Conservation (phyloP, 2,888 invertebrate species). For the Drosophila multiciliata region DNA sequence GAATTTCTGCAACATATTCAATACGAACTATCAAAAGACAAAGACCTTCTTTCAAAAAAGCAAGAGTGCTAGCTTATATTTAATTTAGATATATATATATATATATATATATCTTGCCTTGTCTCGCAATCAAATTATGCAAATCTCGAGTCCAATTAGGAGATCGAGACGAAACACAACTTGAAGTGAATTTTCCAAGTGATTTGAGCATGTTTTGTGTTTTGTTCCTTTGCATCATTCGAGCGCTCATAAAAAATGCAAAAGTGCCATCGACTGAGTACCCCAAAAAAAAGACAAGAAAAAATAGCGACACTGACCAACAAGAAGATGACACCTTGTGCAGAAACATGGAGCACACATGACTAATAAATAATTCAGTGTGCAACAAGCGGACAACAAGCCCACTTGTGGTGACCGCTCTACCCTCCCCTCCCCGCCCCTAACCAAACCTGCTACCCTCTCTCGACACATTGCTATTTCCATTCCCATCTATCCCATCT, state of each 20-base stretch:
- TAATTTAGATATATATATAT: conserved; percentile 30
- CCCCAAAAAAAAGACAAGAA: conserved; percentile 4
- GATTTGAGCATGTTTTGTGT: conserved; percentile 52
- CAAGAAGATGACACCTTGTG: conserved; percentile 71
- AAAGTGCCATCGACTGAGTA: neutral
- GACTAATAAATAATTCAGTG: conserved; percentile 80
- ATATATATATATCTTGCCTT: neutral
- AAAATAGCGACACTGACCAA: conserved; percentile 46
- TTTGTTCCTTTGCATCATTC: conserved; percentile 44
- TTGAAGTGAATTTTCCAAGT: conserved; percentile 58
- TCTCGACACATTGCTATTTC: neutral
- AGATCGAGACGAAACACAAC: conserved; percentile 15
- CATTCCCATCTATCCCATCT: conserved; percentile 7
- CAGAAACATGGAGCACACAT: conserved; percentile 63
- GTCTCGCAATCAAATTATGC: conserved; percentile 58
- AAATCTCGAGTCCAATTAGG: conserved; percentile 55
- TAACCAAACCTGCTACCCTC: neutral
- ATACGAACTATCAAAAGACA: conserved; percentile 39
- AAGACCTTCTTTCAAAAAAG: conserved; percentile 25
- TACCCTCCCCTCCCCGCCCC: neutral
- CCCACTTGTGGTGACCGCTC: conserved; percentile 51
- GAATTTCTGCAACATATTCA: conserved; percentile 52
- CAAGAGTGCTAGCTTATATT: conserved; percentile 48
- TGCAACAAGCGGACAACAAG: conserved; percentile 79
- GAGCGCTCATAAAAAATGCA: conserved; percentile 62